phyloP scores from a whole-genome alignment of 2,113 vertebrate species.

The Nannospalax galili region DNA sequence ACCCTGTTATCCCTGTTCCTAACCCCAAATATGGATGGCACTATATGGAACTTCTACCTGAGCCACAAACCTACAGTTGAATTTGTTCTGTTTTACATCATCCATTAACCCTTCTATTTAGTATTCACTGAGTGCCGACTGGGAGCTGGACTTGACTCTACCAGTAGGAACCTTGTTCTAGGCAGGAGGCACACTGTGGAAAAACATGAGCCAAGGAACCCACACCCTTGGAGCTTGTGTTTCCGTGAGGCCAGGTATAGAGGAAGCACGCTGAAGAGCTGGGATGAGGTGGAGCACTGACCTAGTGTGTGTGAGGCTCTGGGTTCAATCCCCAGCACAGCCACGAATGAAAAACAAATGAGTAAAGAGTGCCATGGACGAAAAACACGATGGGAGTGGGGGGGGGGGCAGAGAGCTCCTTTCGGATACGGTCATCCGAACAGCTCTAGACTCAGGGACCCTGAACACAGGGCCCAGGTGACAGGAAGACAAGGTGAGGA shows the following conservation, averaged over 20 bases:
- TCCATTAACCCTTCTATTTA: background rate
- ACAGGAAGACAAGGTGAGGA: background rate
- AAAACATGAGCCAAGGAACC: background rate
- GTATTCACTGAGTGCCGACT: background rate
- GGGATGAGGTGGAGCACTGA: background rate
- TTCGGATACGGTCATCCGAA: background rate
- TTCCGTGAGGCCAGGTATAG: background rate
- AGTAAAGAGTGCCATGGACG: background rate
- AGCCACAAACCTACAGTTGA: background rate
- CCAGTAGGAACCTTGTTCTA: background rate
- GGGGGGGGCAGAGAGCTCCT: background rate
- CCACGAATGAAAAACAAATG: background rate
- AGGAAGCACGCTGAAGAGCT: background rate
- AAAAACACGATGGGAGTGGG: background rate
- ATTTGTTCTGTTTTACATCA: background rate
- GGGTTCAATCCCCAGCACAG: background rate
- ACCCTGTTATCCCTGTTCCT: background rate
- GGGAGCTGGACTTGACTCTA: background rate
- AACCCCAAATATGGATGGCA: background rate
- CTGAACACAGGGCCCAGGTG: background rate
- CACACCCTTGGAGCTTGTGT: rapidly evolving
- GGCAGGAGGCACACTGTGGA: background rate
- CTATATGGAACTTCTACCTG: background rate
- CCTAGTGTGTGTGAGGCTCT: background rate
- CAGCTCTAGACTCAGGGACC: background rate